A percentile compares a stretch with the other conserved stretches of the same genome.
phyloP scores from a whole-genome alignment of 2,113 vertebrate species.

The Cnemophilus loriae region DNA sequence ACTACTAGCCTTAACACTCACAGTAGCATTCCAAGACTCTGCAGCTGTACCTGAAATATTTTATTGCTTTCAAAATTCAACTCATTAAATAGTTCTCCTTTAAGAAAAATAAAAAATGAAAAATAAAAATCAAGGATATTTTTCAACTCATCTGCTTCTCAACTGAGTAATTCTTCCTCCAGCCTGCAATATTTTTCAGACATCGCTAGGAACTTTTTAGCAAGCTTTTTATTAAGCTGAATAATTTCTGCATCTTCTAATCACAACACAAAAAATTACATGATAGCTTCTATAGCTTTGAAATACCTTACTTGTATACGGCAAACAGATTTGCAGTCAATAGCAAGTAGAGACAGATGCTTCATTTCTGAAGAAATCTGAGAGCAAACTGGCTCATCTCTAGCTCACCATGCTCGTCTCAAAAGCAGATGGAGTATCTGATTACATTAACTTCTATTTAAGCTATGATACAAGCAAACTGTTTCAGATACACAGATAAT shows the following conservation, averaged over 20 bases:
- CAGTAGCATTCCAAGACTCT: not conserved
- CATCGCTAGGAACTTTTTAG: not conserved
- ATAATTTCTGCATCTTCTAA: not conserved
- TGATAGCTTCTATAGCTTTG: not conserved
- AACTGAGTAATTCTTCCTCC: not conserved
- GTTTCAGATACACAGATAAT: slow-evolving; percentile 62
- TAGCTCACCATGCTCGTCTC: slow-evolving; percentile 1
- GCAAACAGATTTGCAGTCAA: not conserved
- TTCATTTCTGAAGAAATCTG: slow-evolving; percentile 23
- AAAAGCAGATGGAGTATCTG: slow-evolving; percentile 55
- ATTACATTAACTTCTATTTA: slow-evolving; percentile 65
- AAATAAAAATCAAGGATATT: not conserved
- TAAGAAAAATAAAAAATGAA: not conserved
- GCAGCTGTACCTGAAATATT: not conserved
- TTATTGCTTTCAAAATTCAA: not conserved
- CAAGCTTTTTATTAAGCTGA: not conserved
- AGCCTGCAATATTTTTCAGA: not conserved
- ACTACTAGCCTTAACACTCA: not conserved
- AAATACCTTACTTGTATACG: not conserved
- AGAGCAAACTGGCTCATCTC: slow-evolving; percentile 41
- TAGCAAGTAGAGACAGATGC: slow-evolving; percentile 21
- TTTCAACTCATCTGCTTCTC: not conserved
- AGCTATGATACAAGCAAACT: slow-evolving; percentile 59
- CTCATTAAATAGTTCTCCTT: not conserved
- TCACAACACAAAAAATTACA: not conserved